Percentiles rank a stretch among this genome's conserved stretches.
Conservation (phyloP, 2,797 vertebrate species). For the Eulemur rubriventer region DNA sequence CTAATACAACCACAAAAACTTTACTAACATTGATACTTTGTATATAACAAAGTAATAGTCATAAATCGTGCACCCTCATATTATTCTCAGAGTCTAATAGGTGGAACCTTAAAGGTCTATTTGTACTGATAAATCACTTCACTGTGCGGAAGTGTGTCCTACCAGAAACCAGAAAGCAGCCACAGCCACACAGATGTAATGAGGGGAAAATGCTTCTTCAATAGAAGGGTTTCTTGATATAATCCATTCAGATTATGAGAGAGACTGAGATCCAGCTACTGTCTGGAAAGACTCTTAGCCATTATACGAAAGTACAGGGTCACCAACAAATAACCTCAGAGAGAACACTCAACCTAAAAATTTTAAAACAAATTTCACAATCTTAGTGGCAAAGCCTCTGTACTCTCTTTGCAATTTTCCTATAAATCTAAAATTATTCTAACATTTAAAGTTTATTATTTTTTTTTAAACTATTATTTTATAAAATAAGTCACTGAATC, state of each 20-base stretch:
- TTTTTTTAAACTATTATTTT: not conserved
- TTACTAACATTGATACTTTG: not conserved
- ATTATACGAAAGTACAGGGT: not conserved
- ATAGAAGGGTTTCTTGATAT: not conserved
- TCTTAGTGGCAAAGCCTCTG: not conserved
- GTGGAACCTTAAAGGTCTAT: not conserved
- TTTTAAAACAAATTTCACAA: not conserved
- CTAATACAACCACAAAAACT: not conserved
- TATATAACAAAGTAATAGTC: not conserved
- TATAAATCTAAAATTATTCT: not conserved
- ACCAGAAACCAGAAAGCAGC: not conserved
- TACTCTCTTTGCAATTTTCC: not conserved
- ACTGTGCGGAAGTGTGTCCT: not conserved
- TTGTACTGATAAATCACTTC: not conserved
- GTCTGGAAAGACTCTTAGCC: not conserved
- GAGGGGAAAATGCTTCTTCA: not conserved
- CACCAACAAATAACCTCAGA: not conserved
- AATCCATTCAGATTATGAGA: not conserved
- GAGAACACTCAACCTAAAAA: not conserved
- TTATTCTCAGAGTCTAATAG: not conserved
- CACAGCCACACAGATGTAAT: not conserved
- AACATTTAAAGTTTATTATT: not conserved
- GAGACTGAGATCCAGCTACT: not conserved
- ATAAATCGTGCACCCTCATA: not conserved
- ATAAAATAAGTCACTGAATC: not conserved